Evolutionary conservation across 2,888 invertebrate species (phyloP).

Genomic region (Seira sanloemensis): DNA sequence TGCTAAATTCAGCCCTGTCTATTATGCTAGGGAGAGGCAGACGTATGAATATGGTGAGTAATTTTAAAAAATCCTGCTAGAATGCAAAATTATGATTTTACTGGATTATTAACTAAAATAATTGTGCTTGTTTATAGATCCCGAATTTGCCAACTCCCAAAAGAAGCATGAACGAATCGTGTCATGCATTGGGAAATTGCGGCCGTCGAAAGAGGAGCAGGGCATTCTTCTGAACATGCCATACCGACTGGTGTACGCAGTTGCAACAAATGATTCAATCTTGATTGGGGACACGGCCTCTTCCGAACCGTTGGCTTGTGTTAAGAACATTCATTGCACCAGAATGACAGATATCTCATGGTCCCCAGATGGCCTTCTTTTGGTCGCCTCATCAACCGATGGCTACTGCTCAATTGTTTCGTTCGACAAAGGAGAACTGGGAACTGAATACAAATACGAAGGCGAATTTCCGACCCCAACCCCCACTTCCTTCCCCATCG

Average conservation of each 20-base stretch:
- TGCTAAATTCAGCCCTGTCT: conserved; percentile 86
- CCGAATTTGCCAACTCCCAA: conserved; percentile 62
- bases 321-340: conserved; percentile 93
- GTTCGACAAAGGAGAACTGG: conserved; percentile 86
- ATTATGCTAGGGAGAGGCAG: conserved; percentile 78
- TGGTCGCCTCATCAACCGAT: conserved; percentile 90
- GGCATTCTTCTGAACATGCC: conserved; percentile 78
- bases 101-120: not conserved
- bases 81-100: not conserved
- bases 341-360: conserved; percentile 91
- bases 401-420: conserved; percentile 91
- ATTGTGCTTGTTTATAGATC: conserved; percentile 44
- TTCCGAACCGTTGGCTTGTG: conserved; percentile 84
- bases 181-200: conserved; percentile 64
- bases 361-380: conserved; percentile 86
- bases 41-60: conserved; percentile 63
- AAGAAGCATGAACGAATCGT: conserved; percentile 65
- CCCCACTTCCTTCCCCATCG: conserved; percentile 48
- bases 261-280: conserved; percentile 89
- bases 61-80: conserved; percentile 1
- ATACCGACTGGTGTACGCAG: conserved; percentile 91
- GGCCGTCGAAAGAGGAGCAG: conserved; percentile 30
- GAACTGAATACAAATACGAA: conserved; percentile 75
- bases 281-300: conserved; percentile 93
- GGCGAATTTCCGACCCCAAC: conserved; percentile 40